Conservation (phyloP, 2,113 vertebrate genomes). For the Tichodroma muraria region DNA sequence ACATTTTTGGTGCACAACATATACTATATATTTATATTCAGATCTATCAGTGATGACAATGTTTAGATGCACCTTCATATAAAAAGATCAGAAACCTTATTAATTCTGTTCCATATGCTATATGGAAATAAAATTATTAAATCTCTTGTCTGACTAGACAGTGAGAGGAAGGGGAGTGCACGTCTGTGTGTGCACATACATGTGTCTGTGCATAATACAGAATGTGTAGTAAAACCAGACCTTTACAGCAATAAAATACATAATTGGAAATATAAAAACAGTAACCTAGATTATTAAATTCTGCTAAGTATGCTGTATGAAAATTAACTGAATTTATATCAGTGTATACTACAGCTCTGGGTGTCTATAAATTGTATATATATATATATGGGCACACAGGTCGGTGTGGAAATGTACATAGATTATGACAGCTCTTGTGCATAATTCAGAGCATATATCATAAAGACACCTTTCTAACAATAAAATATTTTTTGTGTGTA, state of each 20-base stretch:
- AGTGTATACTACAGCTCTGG: neutral
- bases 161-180: neutral
- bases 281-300: neutral
- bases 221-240: neutral
- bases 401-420: neutral
- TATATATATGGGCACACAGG: too few species aligned
- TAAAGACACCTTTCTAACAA: neutral
- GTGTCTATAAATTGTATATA: neutral
- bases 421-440: neutral
- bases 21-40: neutral
- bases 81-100: neutral
- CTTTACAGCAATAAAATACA: neutral
- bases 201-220: accelerated
- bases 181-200: neutral
- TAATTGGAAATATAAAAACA: neutral
- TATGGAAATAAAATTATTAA: neutral
- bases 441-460: neutral
- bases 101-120: neutral
- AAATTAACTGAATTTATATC: neutral
- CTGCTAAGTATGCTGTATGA: neutral
- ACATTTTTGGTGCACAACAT: neutral
- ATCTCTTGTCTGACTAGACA: neutral
- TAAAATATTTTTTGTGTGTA: neutral
- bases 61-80: neutral
- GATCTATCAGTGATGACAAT: neutral